A percentile compares a stretch with the other conserved stretches of the same genome.
Conservation (phyloP, 2,888 invertebrate species). For the Zonitis immaculata region DNA sequence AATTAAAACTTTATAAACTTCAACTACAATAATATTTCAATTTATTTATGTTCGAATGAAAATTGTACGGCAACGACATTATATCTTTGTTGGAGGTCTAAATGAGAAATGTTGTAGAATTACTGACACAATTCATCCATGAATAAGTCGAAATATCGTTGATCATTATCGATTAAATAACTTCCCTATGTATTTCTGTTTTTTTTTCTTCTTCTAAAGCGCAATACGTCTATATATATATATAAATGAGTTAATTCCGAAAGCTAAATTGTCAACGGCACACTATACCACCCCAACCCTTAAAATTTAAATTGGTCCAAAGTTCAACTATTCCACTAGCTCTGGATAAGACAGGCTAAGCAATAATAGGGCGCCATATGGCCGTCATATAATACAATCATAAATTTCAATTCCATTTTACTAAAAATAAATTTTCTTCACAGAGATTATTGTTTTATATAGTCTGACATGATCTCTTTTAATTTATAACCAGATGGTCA, state of each 20-base stretch:
- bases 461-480: too few relatives aligned
- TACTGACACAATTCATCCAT: constrained; percentile 5
- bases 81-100: constrained; percentile 3
- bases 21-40: background rate
- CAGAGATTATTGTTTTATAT: constrained; percentile 12
- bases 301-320: constrained; percentile 22
- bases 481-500: constrained; percentile 23
- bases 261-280: constrained; percentile 28
- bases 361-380: constrained; percentile 32
- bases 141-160: constrained; percentile 4
- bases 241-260: constrained; percentile 21
- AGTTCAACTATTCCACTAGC: constrained; percentile 14
- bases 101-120: constrained; percentile 7
- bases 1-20: background rate
- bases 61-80: background rate
- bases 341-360: constrained; percentile 32
- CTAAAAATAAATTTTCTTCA: constrained; percentile 27
- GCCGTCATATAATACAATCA: constrained; percentile 31
- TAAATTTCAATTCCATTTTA: constrained; percentile 37
- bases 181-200: background rate
- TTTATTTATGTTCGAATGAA: background rate
- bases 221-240: too few relatives aligned
- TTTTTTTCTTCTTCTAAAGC: too few relatives aligned
- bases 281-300: constrained; percentile 15
- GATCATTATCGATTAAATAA: background rate